phyloP scores from a whole-genome alignment of 2,888 invertebrate genomes.

The Drosophila recens region DNA sequence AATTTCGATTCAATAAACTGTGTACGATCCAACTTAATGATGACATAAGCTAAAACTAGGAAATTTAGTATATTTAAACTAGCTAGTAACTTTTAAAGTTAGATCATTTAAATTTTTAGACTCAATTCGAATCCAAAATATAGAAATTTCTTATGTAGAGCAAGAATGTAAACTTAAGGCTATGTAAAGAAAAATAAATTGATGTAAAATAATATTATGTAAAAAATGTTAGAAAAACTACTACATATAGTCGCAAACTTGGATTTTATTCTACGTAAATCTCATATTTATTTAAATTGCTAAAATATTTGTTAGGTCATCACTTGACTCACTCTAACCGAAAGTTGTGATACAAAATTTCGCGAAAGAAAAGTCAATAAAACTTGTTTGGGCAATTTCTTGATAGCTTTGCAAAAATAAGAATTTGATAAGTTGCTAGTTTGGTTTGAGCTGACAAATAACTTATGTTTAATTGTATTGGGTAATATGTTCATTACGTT shows the following conservation, averaged over 20 bases:
- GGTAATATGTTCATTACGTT: slow-evolving; percentile 73
- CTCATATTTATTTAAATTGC: no score
- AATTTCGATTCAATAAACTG: slow-evolving; percentile 6
- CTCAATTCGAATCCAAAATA: no score
- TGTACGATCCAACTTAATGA: not conserved
- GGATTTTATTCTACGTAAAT: no score
- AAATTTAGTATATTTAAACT: not conserved
- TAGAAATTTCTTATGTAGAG: no score
- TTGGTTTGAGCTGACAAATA: slow-evolving; percentile 67
- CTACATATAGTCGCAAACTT: no score
- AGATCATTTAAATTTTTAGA: not conserved
- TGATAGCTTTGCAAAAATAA: slow-evolving; percentile 28
- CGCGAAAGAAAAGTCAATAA: slow-evolving; percentile 57
- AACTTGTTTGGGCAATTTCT: slow-evolving; percentile 70
- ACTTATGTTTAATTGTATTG: slow-evolving; percentile 63
- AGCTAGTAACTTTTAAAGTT: not conserved
- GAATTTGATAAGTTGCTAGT: slow-evolving; percentile 63
- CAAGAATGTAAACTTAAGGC: no score
- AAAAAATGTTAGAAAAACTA: no score
- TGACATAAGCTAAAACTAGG: not conserved
- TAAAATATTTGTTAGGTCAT: slow-evolving; percentile 12
- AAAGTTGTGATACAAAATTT: slow-evolving; percentile 23
- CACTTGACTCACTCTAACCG: slow-evolving; percentile 9
- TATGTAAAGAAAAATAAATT: no score
- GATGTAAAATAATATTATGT: no score